phyloP scores from a whole-genome alignment of 2,888 invertebrate genomes.

The Drosophila nr. fundita region DNA sequence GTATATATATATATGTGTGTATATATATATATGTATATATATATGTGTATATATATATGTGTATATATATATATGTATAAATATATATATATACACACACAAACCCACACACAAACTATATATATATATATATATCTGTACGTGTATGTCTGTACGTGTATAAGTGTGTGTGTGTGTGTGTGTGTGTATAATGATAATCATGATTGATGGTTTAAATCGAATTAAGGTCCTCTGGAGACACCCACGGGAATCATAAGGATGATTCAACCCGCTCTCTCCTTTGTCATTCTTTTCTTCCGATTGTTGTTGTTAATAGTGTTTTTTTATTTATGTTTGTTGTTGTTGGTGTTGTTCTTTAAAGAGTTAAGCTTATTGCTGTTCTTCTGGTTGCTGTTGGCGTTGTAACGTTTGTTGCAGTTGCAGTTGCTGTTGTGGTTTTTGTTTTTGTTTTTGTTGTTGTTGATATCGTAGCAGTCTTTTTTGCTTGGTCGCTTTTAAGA shows the following conservation, averaged over 20 bases:
- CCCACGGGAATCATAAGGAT: slow-evolving; percentile 12
- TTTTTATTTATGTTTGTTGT: slow-evolving; percentile 33
- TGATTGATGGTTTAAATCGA: slow-evolving; percentile 8
- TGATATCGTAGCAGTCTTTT: slow-evolving; percentile 37
- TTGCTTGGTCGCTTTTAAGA: slow-evolving; percentile 60
- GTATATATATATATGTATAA: no score
- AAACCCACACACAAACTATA: no score
- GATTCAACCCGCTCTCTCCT: slow-evolving; percentile 5
- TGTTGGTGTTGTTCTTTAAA: slow-evolving; percentile 30
- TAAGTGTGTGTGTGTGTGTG: neutral
- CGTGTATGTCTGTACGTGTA: no score
- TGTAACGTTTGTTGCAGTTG: slow-evolving; percentile 30
- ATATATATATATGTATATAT: no score
- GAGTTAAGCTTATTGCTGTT: slow-evolving; percentile 34
- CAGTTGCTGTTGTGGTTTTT: slow-evolving; percentile 40
- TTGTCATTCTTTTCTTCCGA: slow-evolving; percentile 1
- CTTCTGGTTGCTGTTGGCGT: slow-evolving; percentile 14
- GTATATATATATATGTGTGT: no score
- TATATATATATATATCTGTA: no score
- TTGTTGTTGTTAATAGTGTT: slow-evolving; percentile 22
- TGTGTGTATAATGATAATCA: slow-evolving; percentile 2
- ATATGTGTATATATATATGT: no score
- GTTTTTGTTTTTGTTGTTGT: slow-evolving; percentile 34
- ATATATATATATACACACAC: no score
- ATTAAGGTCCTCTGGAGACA: slow-evolving; percentile 10